These are phyloP conservation scores for Nilaparvata lugens DNA, from an alignment of 1,140 invertebrate genomes.

Conservation along the genomic window DNA sequence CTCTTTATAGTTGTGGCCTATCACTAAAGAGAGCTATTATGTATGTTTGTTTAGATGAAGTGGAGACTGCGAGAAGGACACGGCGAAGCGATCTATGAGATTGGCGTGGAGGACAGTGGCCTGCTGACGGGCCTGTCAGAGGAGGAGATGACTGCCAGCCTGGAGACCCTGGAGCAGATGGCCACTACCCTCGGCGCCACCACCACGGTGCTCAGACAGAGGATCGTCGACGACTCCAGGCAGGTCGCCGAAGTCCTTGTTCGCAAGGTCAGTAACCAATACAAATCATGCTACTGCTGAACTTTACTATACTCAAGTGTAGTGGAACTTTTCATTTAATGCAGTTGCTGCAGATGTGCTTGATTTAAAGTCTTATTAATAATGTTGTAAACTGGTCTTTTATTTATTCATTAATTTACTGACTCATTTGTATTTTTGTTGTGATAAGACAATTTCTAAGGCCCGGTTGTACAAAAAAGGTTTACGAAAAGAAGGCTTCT, in stretches of 20 bases:
- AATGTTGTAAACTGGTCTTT: not conserved
- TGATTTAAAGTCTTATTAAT: no score
- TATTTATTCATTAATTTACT: no score
- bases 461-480: no score
- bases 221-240: conserved; percentile 38
- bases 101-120: conserved; percentile 91
- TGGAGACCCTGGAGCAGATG: conserved; percentile 78
- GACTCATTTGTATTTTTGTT: no score
- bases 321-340: no score
- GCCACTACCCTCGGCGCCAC: conserved; percentile 72
- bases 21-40: no score
- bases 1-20: no score
- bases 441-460: no score
- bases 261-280: conserved; percentile 70
- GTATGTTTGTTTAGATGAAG: conserved; percentile 58
- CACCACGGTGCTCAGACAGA: conserved; percentile 57
- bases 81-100: conserved; percentile 93
- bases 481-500: no score
- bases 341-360: no score
- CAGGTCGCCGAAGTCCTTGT: conserved; percentile 81
- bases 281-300: no score
- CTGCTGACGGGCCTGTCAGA: conserved; percentile 58
- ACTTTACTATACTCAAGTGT: no score
- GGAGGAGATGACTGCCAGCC: conserved; percentile 70
- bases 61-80: conserved; percentile 80